Conservation (phyloP, 2,113 vertebrate genomes). For the Myanophis thanlyinensis region DNA sequence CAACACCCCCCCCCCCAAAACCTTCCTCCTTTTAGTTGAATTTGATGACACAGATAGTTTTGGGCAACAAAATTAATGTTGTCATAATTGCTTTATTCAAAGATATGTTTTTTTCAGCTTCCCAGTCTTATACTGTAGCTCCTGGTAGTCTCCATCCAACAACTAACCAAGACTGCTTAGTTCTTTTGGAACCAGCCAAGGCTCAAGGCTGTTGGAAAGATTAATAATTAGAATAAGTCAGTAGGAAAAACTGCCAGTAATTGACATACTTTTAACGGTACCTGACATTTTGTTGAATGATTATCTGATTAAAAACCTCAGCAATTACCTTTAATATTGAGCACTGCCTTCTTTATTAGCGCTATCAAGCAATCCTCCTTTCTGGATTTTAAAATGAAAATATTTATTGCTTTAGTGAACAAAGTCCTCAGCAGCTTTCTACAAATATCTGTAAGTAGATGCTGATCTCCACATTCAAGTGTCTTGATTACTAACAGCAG, state of each 20-base stretch:
- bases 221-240: background rate
- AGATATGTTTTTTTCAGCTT: background rate
- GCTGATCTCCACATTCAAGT: conserved; percentile 26
- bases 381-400: conserved; percentile 6
- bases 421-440: conserved; percentile 17
- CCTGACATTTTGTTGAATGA: background rate
- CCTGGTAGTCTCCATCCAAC: background rate
- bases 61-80: background rate
- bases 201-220: background rate
- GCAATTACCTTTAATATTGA: conserved; percentile 21
- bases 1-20: no score
- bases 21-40: no score
- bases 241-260: background rate
- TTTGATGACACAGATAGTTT: background rate
- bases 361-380: conserved; percentile 24
- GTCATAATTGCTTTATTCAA: background rate
- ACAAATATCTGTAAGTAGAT: background rate
- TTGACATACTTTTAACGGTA: background rate
- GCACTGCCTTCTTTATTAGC: conserved; percentile 3
- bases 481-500: background rate
- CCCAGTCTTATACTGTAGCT: background rate
- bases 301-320: background rate
- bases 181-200: background rate
- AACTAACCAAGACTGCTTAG: background rate
- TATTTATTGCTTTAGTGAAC: conserved; percentile 24